Percentiles rank a stretch among this genome's conserved stretches.
Evolutionary conservation across 2,113 vertebrate genomes (phyloP).

Genomic region (Notarius quadriscutis): DNA sequence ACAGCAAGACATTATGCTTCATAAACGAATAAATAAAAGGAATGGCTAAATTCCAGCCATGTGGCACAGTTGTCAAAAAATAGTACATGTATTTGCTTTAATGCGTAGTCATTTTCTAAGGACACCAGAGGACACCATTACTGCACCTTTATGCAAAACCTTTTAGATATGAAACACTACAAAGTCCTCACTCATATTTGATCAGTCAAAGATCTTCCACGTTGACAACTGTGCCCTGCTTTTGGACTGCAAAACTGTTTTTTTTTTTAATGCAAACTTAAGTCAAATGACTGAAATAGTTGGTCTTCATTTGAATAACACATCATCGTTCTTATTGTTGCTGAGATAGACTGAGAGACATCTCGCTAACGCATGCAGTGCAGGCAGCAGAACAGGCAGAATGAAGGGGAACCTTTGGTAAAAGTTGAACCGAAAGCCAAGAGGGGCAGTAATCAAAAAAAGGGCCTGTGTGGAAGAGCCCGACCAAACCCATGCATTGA

Average conservation of each 20-base stretch:
- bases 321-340: slow-evolving; percentile 45
- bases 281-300: slow-evolving; percentile 36
- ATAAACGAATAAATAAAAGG: slow-evolving; percentile 38
- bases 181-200: slow-evolving; percentile 1
- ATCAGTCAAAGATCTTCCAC: slow-evolving; percentile 21
- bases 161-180: slow-evolving; percentile 19
- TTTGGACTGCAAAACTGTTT: slow-evolving; percentile 43
- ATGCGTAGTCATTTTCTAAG: neutral
- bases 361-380: slow-evolving; percentile 76
- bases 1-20: slow-evolving; percentile 50
- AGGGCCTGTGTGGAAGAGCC: slow-evolving; percentile 49
- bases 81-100: neutral
- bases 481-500: slow-evolving; percentile 49
- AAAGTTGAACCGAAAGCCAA: slow-evolving; percentile 59
- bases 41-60: slow-evolving; percentile 46
- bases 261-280: slow-evolving; percentile 29
- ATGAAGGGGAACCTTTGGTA: slow-evolving; percentile 65
- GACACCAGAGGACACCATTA: neutral
- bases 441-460: slow-evolving; percentile 47
- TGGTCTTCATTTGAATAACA: slow-evolving; percentile 34
- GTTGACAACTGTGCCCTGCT: slow-evolving; percentile 53
- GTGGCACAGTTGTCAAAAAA: slow-evolving; percentile 53
- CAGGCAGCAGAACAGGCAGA: slow-evolving; percentile 77
- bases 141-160: slow-evolving; percentile 1
- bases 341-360: slow-evolving; percentile 60